phyloP scores from a whole-genome alignment of 2,113 vertebrate species.

The Solenodon paradoxus region DNA sequence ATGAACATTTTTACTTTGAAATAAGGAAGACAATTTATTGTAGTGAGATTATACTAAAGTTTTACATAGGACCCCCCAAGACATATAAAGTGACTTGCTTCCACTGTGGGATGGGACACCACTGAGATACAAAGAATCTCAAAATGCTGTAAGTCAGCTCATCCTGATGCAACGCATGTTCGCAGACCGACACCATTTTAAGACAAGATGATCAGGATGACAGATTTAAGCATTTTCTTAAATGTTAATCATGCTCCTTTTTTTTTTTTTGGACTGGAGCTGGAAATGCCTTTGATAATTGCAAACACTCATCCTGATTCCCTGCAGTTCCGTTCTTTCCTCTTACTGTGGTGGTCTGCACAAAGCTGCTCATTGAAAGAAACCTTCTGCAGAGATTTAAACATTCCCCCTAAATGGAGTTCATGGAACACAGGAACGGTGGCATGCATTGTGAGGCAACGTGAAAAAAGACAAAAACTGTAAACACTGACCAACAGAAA shows the following conservation, averaged over 20 bases:
- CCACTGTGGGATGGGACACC: neutral
- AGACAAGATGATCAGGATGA: slow-evolving; percentile 4
- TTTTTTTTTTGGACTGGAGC: neutral
- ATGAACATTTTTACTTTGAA: neutral
- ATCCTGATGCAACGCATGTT: slow-evolving; percentile 46
- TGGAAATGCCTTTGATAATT: neutral
- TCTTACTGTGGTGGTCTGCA: too few species aligned
- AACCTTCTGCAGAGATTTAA: neutral
- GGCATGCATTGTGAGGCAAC: neutral
- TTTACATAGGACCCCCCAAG: neutral
- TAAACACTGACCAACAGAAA: neutral
- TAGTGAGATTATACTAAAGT: slow-evolving; percentile 84
- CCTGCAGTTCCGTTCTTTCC: neutral
- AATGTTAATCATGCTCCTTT: neutral
- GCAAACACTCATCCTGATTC: neutral
- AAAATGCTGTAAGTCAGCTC: slow-evolving; percentile 38
- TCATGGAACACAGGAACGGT: neutral
- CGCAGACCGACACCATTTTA: neutral
- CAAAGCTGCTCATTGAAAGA: neutral
- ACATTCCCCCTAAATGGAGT: neutral
- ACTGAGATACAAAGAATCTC: neutral
- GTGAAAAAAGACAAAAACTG: neutral
- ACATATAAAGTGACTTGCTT: neutral
- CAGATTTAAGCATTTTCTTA: neutral
- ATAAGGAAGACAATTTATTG: slow-evolving; percentile 86